These are phyloP conservation scores for Thunnus thynnus DNA, from an alignment of 2,113 vertebrate species.

Conservation along the genomic window DNA sequence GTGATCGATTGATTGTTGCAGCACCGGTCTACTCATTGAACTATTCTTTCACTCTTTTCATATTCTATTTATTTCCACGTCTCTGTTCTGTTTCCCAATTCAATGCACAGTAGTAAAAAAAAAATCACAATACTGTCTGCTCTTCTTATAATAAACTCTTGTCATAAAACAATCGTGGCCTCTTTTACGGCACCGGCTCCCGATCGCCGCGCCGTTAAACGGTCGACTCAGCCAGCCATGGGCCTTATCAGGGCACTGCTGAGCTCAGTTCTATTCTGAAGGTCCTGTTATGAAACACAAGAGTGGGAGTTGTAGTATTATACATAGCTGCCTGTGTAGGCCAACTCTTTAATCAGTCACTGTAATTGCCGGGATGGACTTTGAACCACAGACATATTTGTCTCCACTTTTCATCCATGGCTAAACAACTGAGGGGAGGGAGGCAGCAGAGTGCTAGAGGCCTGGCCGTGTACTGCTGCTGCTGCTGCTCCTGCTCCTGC, in stretches of 20 bases:
- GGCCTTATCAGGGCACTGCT: constrained; percentile 53
- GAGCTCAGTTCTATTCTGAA: constrained; percentile 55
- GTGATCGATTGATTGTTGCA: background rate
- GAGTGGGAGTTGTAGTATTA: constrained; percentile 71
- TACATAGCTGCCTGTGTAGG: constrained; percentile 69
- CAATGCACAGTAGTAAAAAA: background rate
- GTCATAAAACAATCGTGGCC: constrained; percentile 41
- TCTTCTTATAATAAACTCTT: constrained; percentile 41
- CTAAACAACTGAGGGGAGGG: constrained; percentile 61
- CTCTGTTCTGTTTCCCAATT: background rate
- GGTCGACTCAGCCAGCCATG: constrained; percentile 25
- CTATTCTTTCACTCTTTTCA: background rate
- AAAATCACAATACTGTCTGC: constrained; percentile 15
- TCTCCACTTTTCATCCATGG: constrained; percentile 75
- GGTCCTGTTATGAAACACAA: constrained; percentile 63
- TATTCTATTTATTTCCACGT: too few species aligned
- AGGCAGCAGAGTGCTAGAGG: constrained; percentile 26
- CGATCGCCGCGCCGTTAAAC: constrained; percentile 31
- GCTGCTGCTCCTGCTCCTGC: constrained; percentile 22
- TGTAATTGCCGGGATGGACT: constrained; percentile 80
- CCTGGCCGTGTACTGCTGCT: constrained; percentile 36
- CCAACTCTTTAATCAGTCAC: constrained; percentile 81
- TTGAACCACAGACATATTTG: constrained; percentile 81
- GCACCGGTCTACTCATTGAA: background rate
- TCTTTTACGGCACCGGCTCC: constrained; percentile 37